Evolutionary conservation across 2,113 vertebrate genomes (phyloP).

Genomic region (Toxostoma redivivum): DNA sequence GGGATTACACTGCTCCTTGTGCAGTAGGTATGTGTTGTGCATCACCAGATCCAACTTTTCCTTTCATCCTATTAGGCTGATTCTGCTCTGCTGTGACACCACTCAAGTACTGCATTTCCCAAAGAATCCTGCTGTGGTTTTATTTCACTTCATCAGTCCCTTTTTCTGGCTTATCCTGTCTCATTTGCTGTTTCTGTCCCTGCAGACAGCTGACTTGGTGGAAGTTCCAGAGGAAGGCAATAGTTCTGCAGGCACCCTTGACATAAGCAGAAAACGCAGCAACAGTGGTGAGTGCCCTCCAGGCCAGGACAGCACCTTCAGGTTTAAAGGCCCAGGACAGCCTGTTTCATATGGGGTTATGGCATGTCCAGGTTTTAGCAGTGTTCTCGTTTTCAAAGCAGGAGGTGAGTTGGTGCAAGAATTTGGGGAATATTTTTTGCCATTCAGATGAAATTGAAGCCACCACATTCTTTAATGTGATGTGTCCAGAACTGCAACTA

Average conservation of each 20-base stretch:
- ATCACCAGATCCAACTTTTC: neutral
- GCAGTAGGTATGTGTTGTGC: neutral
- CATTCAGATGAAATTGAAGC: neutral
- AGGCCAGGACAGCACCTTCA: neutral
- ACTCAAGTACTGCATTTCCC: neutral
- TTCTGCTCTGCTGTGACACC: neutral
- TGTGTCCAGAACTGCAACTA: neutral
- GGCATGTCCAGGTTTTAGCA: neutral
- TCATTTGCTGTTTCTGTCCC: conserved; percentile 6
- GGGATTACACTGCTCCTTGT: neutral
- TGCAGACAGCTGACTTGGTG: conserved; percentile 87
- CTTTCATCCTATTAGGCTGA: neutral
- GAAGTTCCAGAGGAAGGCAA: conserved; percentile 88
- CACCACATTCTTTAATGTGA: neutral
- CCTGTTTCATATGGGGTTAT: neutral
- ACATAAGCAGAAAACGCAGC: conserved; percentile 83
- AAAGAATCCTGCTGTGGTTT: neutral
- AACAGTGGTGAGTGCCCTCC: conserved; percentile 83
- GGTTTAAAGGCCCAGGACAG: neutral
- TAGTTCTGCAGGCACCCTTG: conserved; percentile 74
- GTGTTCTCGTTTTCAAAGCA: neutral
- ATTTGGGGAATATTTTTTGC: neutral
- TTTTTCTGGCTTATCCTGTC: neutral
- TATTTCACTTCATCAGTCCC: accelerated
- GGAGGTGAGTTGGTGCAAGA: neutral